Evolutionary conservation across 2,888 invertebrate genomes (phyloP), one percentile per base, ranked within the genome.

Genomic region (Strigamia maritima): DNA sequence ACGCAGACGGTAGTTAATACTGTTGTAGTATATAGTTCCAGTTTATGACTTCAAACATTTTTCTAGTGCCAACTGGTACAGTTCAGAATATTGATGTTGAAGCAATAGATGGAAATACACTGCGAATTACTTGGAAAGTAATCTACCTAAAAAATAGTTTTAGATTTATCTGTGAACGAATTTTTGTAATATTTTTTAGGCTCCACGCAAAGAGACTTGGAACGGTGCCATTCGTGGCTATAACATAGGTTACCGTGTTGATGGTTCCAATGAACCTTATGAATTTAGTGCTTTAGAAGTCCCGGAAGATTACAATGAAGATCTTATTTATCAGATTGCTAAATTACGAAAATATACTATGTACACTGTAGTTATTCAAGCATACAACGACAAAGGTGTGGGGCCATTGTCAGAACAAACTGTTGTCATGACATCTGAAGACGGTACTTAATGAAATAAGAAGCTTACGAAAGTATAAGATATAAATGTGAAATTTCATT

Each of bases 1-100:
- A 78, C 19, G 80, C 78, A 76, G 80, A 80, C 77, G 80, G 80
- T 80, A n/a, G 6, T n/a, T n/a, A n/a, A n/a, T n/a, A n/a, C 1
- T 7, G 14, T 8, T 1, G 28, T 24, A 4, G 2, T 16, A 74
- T 54, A 4, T 19, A 44, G 10, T 44, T 44, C 2, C 38, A 38
- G 4, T 35, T 10, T 7, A 35, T 7, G 6, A 40, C 4, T 40
- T 14, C 2, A 40, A 40, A 16, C 14, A 16, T 49, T 49, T 49
- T 3, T 49, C n/a, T 49, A 49, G 49, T 49, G 49, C 77, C 77
- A 40, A 49, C 77, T 24, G 77, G 77, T 49, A n/a, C 24, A 8
- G 40, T 44, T 6, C 77, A 77, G n/a, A 77, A 77, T 28, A 24
- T 77, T 77, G 77, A 77, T 22, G 77, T 77, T 2, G 77, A 77